Evolutionary conservation across 2,888 invertebrate species (phyloP).

Genomic region (Phalangium opilio): DNA sequence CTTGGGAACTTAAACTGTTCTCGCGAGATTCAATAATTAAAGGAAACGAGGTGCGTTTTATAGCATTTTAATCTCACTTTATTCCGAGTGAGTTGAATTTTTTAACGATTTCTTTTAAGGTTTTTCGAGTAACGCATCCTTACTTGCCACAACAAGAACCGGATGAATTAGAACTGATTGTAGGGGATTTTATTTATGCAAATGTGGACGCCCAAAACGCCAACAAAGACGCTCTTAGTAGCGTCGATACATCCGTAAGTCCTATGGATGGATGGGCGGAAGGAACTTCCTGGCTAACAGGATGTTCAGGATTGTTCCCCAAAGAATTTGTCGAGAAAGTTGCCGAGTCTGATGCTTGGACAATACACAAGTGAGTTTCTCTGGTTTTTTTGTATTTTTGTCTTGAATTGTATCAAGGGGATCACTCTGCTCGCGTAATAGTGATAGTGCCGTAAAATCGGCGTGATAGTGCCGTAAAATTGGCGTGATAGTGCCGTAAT

Average conservation of each 20-base stretch:
- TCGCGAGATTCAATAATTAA: slow-evolving; percentile 63
- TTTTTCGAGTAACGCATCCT: not conserved
- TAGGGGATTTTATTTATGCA: slow-evolving; percentile 72
- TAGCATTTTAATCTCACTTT: too few species aligned
- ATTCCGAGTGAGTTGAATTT: not conserved
- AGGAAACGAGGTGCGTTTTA: slow-evolving; percentile 43
- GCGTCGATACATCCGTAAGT: slow-evolving; percentile 26
- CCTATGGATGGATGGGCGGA: slow-evolving; percentile 76
- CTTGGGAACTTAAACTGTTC: slow-evolving; percentile 74
- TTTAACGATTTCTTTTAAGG: not conserved
- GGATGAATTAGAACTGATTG: slow-evolving; percentile 68
- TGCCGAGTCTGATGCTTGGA: slow-evolving; percentile 83
- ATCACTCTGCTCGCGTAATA: too few species aligned
- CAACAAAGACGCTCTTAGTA: not conserved
- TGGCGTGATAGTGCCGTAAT: too few species aligned
- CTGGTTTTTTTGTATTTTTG: too few species aligned
- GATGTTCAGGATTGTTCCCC: slow-evolving; percentile 60
- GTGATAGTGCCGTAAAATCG: too few species aligned
- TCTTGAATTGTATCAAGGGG: too few species aligned
- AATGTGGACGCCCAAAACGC: slow-evolving; percentile 50
- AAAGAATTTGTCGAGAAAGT: slow-evolving; percentile 65
- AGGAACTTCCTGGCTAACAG: slow-evolving; percentile 68
- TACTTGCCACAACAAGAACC: slow-evolving; percentile 45
- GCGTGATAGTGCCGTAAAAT: too few species aligned
- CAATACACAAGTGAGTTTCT: slow-evolving; percentile 47